Conservation (phyloP, 2,888 invertebrate species). For the Pimpla rufipes region DNA sequence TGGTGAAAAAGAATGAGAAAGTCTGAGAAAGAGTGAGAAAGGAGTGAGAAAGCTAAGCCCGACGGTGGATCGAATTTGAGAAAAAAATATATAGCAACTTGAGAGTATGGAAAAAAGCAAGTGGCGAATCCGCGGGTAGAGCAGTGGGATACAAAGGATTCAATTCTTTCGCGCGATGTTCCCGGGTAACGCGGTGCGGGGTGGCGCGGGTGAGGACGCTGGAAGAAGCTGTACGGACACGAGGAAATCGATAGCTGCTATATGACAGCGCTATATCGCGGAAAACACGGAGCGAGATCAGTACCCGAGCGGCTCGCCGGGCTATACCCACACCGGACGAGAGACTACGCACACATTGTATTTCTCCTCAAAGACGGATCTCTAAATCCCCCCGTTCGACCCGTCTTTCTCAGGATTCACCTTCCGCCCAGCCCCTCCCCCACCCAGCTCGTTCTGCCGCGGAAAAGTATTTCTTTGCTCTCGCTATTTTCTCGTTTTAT, state of each 20-base stretch:
- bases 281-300: conserved; percentile 31
- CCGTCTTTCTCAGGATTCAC: conserved; percentile 68
- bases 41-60: conserved; percentile 16
- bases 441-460: conserved; percentile 38
- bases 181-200: conserved; percentile 16
- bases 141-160: conserved; percentile 79
- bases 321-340: conserved; percentile 66
- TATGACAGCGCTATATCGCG: conserved; percentile 53
- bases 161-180: conserved; percentile 79
- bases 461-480: conserved; percentile 51
- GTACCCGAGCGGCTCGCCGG: conserved; percentile 57
- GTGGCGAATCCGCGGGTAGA: conserved; percentile 65
- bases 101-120: conserved; percentile 51
- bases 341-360: conserved; percentile 76
- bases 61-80: conserved; percentile 9
- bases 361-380: conserved; percentile 81
- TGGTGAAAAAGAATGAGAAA: too few species aligned
- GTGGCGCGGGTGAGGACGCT: conserved; percentile 65
- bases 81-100: background rate
- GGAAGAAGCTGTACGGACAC: conserved; percentile 74
- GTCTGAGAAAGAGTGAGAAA: background rate
- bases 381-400: conserved; percentile 77
- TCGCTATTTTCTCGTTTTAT: conserved; percentile 31
- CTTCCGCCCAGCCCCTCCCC: conserved; percentile 5
- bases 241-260: conserved; percentile 79